Base-by-base conservation (phyloP, 2,113 vertebrate species). In the Rhegmatorhina hoffmannsi region DNA sequence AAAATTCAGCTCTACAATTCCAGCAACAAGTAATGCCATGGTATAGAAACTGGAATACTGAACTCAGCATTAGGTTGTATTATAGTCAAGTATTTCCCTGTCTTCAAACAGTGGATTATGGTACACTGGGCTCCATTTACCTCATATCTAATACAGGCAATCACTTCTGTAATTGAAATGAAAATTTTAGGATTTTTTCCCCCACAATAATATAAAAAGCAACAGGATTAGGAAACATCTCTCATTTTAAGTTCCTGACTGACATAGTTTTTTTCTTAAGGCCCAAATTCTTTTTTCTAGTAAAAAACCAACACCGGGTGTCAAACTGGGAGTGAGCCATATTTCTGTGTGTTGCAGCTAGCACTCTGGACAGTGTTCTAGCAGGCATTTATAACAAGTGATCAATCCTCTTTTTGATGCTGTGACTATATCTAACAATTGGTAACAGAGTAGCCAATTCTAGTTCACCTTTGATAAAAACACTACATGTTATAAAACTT, bases 161-260 rank as follows among this genome's bases (percentile, higher is more conserved):
- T 18, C 5, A 34, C 43, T 82, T 72, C 34, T 44, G 6, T 16
- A 43, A 43, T 25, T 38, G 52, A 4, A 17, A 6, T 56, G 18
- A 82, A 79, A 78, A 33, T 6, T 19, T 60, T 17, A 21, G 5
- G 3, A 0, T 0, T 9, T 46, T 74, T 72, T 38, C 14, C 11
- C 13, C 11, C 28, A 24, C 12, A 72, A 16, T 4, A 53, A 63
- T 28, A 40, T 29, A 60, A 52, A 34, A 13, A 49, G 7, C 7
- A n/a, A 78, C 21, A 86, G 0, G 20, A 49, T 56, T 52, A 49
- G 20, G 11, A 78, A 77, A 60, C 56, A 33, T 0, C 1, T 13
- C 33, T 31, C 0, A 44, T 89, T 86, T 86, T 11, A 53, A 69
- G 12, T 72, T 58, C 38, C 34, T 58, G 50, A n/a, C 28, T 68